Evolutionary conservation across 2,888 invertebrate species (phyloP), one percentile per base, ranked within the genome.

Genomic region (Cantharis rufa): DNA sequence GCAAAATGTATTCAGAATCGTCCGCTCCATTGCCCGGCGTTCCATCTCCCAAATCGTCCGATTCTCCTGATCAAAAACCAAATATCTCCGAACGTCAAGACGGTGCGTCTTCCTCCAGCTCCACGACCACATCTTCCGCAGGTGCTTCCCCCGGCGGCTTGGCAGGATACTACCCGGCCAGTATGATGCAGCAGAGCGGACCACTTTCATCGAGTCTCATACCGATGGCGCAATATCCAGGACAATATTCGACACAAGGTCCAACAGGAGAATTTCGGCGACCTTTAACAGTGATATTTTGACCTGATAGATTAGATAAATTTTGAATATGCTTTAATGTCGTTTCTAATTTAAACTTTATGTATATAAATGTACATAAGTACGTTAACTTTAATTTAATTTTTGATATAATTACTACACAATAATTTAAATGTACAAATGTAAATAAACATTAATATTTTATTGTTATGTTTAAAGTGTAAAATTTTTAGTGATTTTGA

Each of bases 201-300:
- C 85, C 88, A 4, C 74, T 87, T 86, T 24, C 81, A 83, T 9
- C 87, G 84, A 24, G 88, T 84, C 90, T 92, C 62, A 87, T 92
- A n/a, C 90, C 90, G 21, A 92, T 93, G 92, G 90, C 92, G 0
- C 93, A 93, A 82, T 93, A 93, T 83, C 90, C 92, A 0, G 89
- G 89, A 64, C 89, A 88, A 82, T 88, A 89, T 80, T 88, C 90
- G 1, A 86, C 91, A 1, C 91, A 92, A 85, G 89, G 90, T 5
- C 87, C 90, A 68, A 92, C 92, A 28, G 89, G 92, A 66, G 94
- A 94, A 86, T 94, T 94, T 86, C 89, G 94, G 83, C 90, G 94
- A 86, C 94, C 94, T 1, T 88, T 94, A 15, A 93, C 94, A 70
- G 94, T 94, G 83, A 93, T 94, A 91, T 94, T 94, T 91, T 95